These are phyloP conservation scores for Isaurus tuberculatus DNA, from an alignment of 92 coral and sea anemone species.

Conservation along the genomic window DNA sequence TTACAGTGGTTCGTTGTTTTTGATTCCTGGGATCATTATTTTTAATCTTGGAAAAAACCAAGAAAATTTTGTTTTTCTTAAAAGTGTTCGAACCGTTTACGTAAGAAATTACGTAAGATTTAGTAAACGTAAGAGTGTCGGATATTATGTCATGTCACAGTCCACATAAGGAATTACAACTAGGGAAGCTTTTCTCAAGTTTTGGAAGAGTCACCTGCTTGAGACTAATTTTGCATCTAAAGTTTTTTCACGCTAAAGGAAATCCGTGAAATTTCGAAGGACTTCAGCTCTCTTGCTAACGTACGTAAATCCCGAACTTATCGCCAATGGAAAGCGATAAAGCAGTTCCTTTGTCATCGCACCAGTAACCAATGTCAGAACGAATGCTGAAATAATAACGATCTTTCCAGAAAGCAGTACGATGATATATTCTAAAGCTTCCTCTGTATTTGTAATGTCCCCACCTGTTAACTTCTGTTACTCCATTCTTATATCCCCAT, in stretches of 20 bases:
- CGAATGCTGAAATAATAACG: slow-evolving; percentile 1
- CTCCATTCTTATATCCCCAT: slow-evolving; percentile 72
- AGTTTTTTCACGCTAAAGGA: not conserved
- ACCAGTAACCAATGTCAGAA: slow-evolving; percentile 1
- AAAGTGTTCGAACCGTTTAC: too few relatives aligned
- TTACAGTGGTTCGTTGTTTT: too few relatives aligned
- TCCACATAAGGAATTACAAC: too few relatives aligned
- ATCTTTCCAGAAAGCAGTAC: slow-evolving; percentile 13
- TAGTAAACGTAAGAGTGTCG: too few relatives aligned
- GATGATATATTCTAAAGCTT: slow-evolving; percentile 54
- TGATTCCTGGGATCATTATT: too few relatives aligned
- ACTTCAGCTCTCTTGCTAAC: not conserved
- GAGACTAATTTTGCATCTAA: not conserved
- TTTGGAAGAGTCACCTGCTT: not conserved
- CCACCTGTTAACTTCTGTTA: slow-evolving; percentile 70
- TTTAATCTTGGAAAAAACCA: too few relatives aligned
- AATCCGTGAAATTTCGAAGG: not conserved
- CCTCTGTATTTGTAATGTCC: slow-evolving; percentile 53
- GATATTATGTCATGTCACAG: too few relatives aligned
- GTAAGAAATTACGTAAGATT: too few relatives aligned
- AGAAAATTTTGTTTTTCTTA: too few relatives aligned
- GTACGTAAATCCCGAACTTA: slow-evolving; percentile 26
- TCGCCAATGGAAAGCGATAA: slow-evolving; percentile 26
- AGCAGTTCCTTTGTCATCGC: slow-evolving; percentile 12
- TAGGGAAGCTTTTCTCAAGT: too few relatives aligned